Conservation (phyloP, 2,888 invertebrate genomes). For the Augiades crinisus region DNA sequence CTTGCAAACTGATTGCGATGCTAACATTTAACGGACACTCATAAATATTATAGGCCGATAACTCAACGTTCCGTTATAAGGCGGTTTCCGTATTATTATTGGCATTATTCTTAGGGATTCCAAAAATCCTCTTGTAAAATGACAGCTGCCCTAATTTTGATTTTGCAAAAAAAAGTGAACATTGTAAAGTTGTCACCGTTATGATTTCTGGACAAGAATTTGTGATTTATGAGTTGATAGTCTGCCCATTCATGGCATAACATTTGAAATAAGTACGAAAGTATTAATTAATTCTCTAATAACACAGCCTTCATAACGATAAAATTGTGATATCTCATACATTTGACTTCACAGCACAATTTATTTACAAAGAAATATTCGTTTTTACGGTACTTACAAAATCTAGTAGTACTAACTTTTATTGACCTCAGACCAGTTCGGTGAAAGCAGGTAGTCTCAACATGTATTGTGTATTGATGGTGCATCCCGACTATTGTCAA, state of each 20-base stretch:
- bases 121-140: constrained; percentile 36
- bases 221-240: background rate
- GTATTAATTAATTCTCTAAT: no score
- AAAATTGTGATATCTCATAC: no score
- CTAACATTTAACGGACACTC: no score
- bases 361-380: no score
- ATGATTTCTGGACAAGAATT: background rate
- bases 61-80: background rate
- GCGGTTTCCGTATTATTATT: background rate
- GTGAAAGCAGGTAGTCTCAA: constrained; percentile 39
- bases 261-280: no score
- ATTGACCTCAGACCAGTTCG: no score
- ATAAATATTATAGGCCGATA: background rate
- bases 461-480: constrained; percentile 38
- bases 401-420: no score
- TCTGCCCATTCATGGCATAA: no score
- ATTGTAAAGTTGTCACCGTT: background rate
- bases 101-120: background rate
- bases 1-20: no score
- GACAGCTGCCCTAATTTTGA: background rate
- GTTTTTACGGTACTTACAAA: no score
- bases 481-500: constrained; percentile 56
- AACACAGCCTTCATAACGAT: no score
- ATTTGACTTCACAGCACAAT: no score
- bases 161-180: background rate